phyloP scores from a whole-genome alignment of 2,888 invertebrate species.

The Macaria notata region DNA sequence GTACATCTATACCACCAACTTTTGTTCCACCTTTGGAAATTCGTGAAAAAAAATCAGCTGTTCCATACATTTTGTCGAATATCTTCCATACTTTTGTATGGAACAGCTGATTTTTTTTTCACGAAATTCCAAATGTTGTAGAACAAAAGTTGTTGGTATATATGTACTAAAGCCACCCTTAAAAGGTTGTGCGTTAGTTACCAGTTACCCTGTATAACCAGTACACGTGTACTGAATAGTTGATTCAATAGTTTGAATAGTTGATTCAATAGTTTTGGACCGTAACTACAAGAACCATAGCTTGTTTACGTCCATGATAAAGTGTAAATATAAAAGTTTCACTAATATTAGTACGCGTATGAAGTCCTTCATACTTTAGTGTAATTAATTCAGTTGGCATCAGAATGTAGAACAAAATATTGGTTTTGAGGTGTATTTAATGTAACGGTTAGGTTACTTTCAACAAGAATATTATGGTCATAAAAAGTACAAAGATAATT shows the following conservation, averaged over 20 bases:
- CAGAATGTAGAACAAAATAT: conserved; percentile 67
- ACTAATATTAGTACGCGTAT: conserved; percentile 57
- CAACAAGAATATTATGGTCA: conserved; percentile 58
- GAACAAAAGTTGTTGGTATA: too few species aligned
- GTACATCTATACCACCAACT: too few species aligned
- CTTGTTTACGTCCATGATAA: conserved; percentile 50
- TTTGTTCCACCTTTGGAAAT: too few species aligned
- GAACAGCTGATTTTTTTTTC: too few species aligned
- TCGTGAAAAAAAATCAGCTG: too few species aligned
- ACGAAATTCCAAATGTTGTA: too few species aligned
- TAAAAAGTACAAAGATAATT: conserved; percentile 71
- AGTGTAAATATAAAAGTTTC: conserved; percentile 55
- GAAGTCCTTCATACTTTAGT: conserved; percentile 61
- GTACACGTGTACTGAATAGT: too few species aligned
- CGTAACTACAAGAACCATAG: conserved; percentile 17
- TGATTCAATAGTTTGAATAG: background rate
- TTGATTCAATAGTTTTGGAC: conserved; percentile 3
- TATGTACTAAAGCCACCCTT: too few species aligned
- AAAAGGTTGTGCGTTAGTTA: too few species aligned
- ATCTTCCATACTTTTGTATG: too few species aligned
- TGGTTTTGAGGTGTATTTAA: conserved; percentile 61
- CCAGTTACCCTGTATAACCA: too few species aligned
- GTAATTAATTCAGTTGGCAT: conserved; percentile 63
- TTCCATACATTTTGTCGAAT: too few species aligned
- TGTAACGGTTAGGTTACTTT: conserved; percentile 66